phyloP scores from a whole-genome alignment of 2,797 vertebrate species.

The Trachops cirrhosus region DNA sequence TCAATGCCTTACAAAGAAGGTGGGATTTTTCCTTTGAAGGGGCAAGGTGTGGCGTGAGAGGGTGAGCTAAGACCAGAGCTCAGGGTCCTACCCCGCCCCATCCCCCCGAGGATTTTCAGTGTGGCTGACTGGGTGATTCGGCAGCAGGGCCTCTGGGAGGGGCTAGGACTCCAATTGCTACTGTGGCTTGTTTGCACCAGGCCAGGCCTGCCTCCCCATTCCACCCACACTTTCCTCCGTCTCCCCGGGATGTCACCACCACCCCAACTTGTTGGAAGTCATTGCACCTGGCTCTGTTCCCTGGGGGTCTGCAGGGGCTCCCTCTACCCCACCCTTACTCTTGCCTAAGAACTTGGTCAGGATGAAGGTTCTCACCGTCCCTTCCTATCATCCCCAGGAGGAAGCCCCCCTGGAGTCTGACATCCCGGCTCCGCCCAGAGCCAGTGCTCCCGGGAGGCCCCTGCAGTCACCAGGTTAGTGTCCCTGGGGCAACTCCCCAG shows the following conservation, averaged over 20 bases:
- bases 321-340: accelerated
- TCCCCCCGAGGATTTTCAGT: neutral
- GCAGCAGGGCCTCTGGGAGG: neutral
- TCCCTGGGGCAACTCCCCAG: neutral
- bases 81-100: neutral
- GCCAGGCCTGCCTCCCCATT: neutral
- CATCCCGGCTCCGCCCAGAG: constrained; percentile 74
- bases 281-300: neutral
- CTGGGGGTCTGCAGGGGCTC: neutral
- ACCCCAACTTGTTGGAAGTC: neutral
- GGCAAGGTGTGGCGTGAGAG: neutral
- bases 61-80: neutral
- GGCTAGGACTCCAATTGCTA: neutral
- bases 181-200: neutral
- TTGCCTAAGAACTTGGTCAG: neutral
- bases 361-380: neutral
- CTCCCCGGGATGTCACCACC: neutral
- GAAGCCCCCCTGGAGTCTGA: constrained; percentile 40
- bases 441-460: constrained; percentile 59
- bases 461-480: constrained; percentile 76
- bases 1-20: neutral
- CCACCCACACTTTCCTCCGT: neutral
- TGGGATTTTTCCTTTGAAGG: neutral
- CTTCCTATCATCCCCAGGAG: constrained; percentile 67
- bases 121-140: neutral